These are phyloP conservation scores for Entomobrya multifasciata DNA, from an alignment of 2,888 invertebrate genomes.

Conservation along the genomic window DNA sequence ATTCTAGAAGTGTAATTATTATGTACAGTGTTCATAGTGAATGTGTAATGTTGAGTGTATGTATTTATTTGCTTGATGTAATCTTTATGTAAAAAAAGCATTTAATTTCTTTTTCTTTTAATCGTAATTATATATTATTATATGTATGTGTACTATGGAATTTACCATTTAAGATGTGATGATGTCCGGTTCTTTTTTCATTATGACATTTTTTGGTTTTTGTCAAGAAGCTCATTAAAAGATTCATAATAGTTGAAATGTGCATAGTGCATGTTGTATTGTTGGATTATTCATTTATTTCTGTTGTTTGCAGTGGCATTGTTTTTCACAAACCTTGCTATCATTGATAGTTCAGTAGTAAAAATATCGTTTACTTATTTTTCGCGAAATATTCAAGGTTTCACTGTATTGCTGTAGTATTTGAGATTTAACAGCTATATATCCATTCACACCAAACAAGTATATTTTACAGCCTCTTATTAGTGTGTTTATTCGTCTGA, in stretches of 20 bases:
- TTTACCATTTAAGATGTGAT: conserved; percentile 50
- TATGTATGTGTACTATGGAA: conserved; percentile 22
- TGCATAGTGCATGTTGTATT: conserved; percentile 42
- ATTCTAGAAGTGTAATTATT: neutral
- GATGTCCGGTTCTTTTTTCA: conserved; percentile 59
- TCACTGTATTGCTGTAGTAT: too few species aligned
- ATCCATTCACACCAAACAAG: too few species aligned
- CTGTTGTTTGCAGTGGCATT: conserved; percentile 14
- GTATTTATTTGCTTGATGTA: conserved; percentile 67
- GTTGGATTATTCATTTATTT: conserved; percentile 1
- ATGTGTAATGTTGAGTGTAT: conserved; percentile 34
- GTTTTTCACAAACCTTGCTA: too few species aligned
- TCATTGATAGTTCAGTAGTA: neutral
- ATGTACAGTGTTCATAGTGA: conserved; percentile 41
- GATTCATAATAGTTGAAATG: conserved; percentile 50
- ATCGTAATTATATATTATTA: too few species aligned
- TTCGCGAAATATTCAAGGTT: too few species aligned
- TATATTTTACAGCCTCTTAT: too few species aligned
- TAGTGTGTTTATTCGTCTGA: too few species aligned
- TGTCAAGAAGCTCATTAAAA: conserved; percentile 62
- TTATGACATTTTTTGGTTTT: conserved; percentile 52
- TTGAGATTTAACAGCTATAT: too few species aligned
- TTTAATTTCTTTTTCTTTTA: conserved; percentile 37
- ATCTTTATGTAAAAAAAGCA: conserved; percentile 23
- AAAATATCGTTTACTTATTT: neutral